Base-by-base conservation (phyloP, 2,888 invertebrate species). In the Ganaspis brasiliensis region DNA sequence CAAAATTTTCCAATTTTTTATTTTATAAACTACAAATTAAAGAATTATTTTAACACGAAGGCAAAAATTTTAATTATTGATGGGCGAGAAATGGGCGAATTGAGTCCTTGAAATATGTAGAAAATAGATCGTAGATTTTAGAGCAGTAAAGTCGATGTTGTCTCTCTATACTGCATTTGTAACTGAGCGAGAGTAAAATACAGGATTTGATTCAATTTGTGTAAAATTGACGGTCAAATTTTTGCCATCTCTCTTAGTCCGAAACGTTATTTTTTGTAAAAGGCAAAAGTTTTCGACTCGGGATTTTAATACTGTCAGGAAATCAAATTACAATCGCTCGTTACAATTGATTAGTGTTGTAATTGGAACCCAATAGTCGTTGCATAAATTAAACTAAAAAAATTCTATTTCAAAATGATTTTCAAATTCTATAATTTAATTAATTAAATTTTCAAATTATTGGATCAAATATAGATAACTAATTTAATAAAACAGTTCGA, bases 201-300 rank as follows among this genome's bases (percentile, higher is more conserved):
- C 81, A 45, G 14, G n/a, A 67, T 40, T 67, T 45, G n/a, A 67
- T 45, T 67, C 21, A 12, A 73, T 77, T 76, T 55, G 52, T 63
- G 73, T 73, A 37, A 76, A 56, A 78, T 74, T 70, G 37, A 56
- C 70, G 57, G 52, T 79, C 80, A 76, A 78, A 14, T 76, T 74
- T 70, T 79, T 76, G 78, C 77, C 76, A 76, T 71, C 74, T 74
- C 57, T 74, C 72, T 75, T 76, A 75, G 76, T 79, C 73, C 56
- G 81, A 82, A 87, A 83, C 84, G 82, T 85, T 88, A 86, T 89
- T 89, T 86, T 87, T 87, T 85, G 81, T 83, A 86, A 81, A 77
- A 80, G 83, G 76, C 81, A 79, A 79, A 82, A 80, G 78, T 76
- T 78, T 71, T 73, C 77, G 83, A 83, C 74, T 74, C 56, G 77